Evolutionary conservation across 1,140 invertebrate genomes (phyloP), one percentile per base, ranked within the genome.

Genomic region (Pygmarrhopalites habei): DNA sequence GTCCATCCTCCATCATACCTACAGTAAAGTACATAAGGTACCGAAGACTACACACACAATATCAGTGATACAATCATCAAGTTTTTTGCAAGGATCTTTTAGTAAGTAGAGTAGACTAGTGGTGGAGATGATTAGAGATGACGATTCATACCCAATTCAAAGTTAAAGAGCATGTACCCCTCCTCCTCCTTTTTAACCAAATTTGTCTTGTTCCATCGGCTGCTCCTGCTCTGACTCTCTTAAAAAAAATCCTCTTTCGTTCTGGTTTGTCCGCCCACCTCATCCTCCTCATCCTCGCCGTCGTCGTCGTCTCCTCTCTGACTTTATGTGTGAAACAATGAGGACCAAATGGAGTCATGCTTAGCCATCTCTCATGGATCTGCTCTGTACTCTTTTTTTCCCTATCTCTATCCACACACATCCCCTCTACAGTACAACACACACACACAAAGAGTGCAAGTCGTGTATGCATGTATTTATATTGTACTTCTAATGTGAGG

Each of bases 121-220:
- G 39, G n/a, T 41, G 39, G n/a, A 41, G 10, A 41, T 41, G 10
- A 41, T 41, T 41, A 41, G 39, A 41, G n/a, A n/a, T n/a, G n/a
- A n/a, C n/a, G n/a, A n/a, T n/a, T n/a, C n/a, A n/a, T n/a, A n/a
- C n/a, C 7, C 15, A 19, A 49, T 23, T n/a, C 23, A 49, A 10
- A 49, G 17, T 39, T 17, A 12, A 55, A 55, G 51, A 26, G 25
- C 15, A 29, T 26, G 25, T 39, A 39, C 23, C 12, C 55, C 55
- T 39, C 55, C 55, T 57, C 55, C 55, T 57, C 55, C 32, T 57
- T 57, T 57, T 57, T 57, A 39, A 57, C 55, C 55, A 57, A 57
- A 57, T 57, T 35, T 57, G 55, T 57, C 55, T 7, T 17, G 7
- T 23, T n/a, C n/a, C n/a, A n/a, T n/a, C n/a, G n/a, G n/a, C n/a